phyloP scores from a whole-genome alignment of 1,140 invertebrate genomes.

The Hypothenemus hampei region DNA sequence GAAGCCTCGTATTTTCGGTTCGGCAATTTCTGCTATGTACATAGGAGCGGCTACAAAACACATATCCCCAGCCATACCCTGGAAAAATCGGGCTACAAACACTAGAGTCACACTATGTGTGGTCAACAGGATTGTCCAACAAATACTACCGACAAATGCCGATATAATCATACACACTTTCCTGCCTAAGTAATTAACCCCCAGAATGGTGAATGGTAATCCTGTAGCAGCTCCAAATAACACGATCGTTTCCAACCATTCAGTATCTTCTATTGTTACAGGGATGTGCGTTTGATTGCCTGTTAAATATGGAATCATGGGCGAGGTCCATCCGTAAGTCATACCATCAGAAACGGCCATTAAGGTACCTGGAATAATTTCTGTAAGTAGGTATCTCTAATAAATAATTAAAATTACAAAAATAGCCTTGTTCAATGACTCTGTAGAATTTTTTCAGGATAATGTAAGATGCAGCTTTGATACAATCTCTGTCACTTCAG shows the following conservation, averaged over 20 bases:
- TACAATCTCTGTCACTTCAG: too few species aligned
- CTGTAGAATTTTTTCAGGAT: too few species aligned
- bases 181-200: slow-evolving; percentile 58
- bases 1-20: slow-evolving; percentile 37
- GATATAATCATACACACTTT: slow-evolving; percentile 51
- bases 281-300: slow-evolving; percentile 34
- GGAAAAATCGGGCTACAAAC: slow-evolving; percentile 49
- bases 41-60: slow-evolving; percentile 40
- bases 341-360: slow-evolving; percentile 27
- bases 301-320: slow-evolving; percentile 51
- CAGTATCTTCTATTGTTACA: slow-evolving; percentile 39
- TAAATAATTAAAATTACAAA: too few species aligned
- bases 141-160: slow-evolving; percentile 52
- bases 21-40: slow-evolving; percentile 41
- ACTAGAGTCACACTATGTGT: slow-evolving; percentile 44
- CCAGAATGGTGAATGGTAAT: slow-evolving; percentile 47
- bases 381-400: too few species aligned
- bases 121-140: slow-evolving; percentile 55
- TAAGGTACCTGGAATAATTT: slow-evolving; percentile 12
- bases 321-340: slow-evolving; percentile 54
- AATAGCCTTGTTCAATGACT: too few species aligned
- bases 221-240: slow-evolving; percentile 57
- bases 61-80: slow-evolving; percentile 36
- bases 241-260: slow-evolving; percentile 58
- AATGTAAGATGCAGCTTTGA: too few species aligned